These are phyloP conservation scores for Calycopis cecrops DNA, from an alignment of 1,140 invertebrate species.

Conservation along the genomic window DNA sequence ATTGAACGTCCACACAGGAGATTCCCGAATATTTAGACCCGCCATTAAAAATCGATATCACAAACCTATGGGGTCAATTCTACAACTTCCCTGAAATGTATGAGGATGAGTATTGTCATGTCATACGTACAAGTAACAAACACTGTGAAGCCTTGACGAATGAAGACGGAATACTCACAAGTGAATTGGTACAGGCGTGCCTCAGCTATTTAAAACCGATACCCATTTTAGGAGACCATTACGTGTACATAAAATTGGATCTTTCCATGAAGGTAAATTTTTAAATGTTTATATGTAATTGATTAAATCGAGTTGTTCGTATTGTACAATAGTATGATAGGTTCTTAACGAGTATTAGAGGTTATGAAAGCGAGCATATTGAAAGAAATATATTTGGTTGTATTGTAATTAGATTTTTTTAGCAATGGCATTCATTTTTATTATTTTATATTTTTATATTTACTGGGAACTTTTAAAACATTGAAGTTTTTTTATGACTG, in stretches of 20 bases:
- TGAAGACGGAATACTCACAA: conserved; percentile 41
- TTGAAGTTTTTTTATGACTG: too few relatives aligned
- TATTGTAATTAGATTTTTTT: too few relatives aligned
- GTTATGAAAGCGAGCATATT: too few relatives aligned
- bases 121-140: conserved; percentile 36
- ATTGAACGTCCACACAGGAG: too few relatives aligned
- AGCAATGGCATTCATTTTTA: too few relatives aligned
- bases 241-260: conserved; percentile 59
- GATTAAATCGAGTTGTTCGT: too few relatives aligned
- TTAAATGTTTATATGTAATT: conserved; percentile 53
- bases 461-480: too few relatives aligned
- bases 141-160: conserved; percentile 37
- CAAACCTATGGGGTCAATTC: conserved; percentile 60
- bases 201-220: conserved; percentile 57
- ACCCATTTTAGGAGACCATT: conserved; percentile 56
- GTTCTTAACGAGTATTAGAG: too few relatives aligned
- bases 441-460: too few relatives aligned
- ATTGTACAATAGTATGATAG: too few relatives aligned
- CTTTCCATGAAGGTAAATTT: conserved; percentile 49
- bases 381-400: too few relatives aligned
- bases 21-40: too few relatives aligned
- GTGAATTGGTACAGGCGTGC: conserved; percentile 46
- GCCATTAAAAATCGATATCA: conserved; percentile 49
- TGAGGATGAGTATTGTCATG: conserved; percentile 48
- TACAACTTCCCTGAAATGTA: conserved; percentile 60